Percentiles rank a stretch among this genome's conserved stretches.
These are phyloP conservation scores for Trinectes maculatus DNA, from an alignment of 2,113 vertebrate species.

Conservation along the genomic window DNA sequence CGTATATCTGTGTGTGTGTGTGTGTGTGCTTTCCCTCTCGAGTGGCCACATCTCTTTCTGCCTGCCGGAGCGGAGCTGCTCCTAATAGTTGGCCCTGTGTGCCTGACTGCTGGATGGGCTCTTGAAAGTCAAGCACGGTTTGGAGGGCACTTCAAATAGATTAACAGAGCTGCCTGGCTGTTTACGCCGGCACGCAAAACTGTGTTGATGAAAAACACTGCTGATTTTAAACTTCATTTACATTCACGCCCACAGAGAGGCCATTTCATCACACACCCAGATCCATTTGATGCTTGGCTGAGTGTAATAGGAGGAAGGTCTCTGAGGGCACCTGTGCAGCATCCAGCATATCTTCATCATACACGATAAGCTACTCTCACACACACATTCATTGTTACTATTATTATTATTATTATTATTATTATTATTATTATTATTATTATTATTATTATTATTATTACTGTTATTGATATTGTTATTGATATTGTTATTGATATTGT, in stretches of 20 bases:
- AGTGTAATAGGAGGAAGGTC: constrained; percentile 44
- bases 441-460: too few relatives aligned
- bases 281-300: constrained; percentile 62
- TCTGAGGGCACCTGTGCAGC: constrained; percentile 33
- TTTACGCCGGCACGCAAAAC: constrained; percentile 50
- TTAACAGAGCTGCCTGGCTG: constrained; percentile 50
- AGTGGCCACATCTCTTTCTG: constrained; percentile 31
- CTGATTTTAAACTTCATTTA: constrained; percentile 33
- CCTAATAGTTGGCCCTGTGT: constrained; percentile 34
- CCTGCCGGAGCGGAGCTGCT: constrained; percentile 32
- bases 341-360: constrained; percentile 16
- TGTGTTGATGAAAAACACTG: constrained; percentile 42
- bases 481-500: too few relatives aligned
- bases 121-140: constrained; percentile 39
- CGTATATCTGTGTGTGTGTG: not conserved
- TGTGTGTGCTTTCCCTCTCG: constrained; percentile 2
- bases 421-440: too few relatives aligned
- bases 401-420: too few relatives aligned
- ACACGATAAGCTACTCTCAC: too few relatives aligned
- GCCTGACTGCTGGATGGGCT: constrained; percentile 19
- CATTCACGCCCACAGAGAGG: constrained; percentile 36
- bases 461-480: too few relatives aligned
- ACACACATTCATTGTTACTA: too few relatives aligned
- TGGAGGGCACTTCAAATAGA: constrained; percentile 59
- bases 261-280: constrained; percentile 40